A percentile compares a stretch with the other conserved stretches of the same genome.
phyloP scores from a whole-genome alignment of 2,888 invertebrate species.

The Leucophenga maculata region DNA sequence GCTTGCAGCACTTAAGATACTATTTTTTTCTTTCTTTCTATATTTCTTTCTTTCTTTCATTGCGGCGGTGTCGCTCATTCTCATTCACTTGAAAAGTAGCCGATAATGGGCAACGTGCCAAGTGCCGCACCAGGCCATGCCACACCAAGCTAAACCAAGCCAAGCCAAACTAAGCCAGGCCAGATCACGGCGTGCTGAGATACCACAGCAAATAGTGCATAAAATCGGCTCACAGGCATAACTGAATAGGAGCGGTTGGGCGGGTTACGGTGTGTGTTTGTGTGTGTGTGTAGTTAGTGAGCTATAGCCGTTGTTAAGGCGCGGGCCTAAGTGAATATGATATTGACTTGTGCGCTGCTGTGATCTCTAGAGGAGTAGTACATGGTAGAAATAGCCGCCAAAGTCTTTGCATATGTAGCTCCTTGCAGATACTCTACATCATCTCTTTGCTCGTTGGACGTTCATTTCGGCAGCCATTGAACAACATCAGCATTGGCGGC shows the following conservation, averaged over 20 bases:
- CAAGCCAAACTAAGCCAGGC: slow-evolving; percentile 34
- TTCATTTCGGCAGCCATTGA: slow-evolving; percentile 35
- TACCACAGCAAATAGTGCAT: background rate
- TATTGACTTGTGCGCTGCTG: slow-evolving; percentile 27
- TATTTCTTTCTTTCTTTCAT: background rate
- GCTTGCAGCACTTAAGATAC: slow-evolving; percentile 23
- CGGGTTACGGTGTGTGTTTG: slow-evolving; percentile 26
- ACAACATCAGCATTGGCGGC: slow-evolving; percentile 58
- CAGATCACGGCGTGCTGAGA: background rate
- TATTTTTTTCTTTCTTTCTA: background rate
- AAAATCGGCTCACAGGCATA: too few relatives aligned
- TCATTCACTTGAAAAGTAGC: slow-evolving; percentile 37
- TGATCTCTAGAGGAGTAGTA: background rate
- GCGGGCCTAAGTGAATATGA: slow-evolving; percentile 26
- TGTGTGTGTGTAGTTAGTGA: slow-evolving; percentile 47
- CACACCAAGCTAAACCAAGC: slow-evolving; percentile 34
- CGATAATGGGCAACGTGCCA: slow-evolving; percentile 65
- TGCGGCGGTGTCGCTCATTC: background rate
- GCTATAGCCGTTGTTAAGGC: background rate
- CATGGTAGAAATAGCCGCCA: too few relatives aligned
- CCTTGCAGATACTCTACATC: too few relatives aligned
- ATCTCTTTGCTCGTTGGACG: too few relatives aligned
- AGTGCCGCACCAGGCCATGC: slow-evolving; percentile 42
- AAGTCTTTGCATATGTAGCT: too few relatives aligned
- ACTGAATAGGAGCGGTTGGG: slow-evolving; percentile 5